phyloP scores from a whole-genome alignment of 2,888 invertebrate species.

The Leuctra nigra region DNA sequence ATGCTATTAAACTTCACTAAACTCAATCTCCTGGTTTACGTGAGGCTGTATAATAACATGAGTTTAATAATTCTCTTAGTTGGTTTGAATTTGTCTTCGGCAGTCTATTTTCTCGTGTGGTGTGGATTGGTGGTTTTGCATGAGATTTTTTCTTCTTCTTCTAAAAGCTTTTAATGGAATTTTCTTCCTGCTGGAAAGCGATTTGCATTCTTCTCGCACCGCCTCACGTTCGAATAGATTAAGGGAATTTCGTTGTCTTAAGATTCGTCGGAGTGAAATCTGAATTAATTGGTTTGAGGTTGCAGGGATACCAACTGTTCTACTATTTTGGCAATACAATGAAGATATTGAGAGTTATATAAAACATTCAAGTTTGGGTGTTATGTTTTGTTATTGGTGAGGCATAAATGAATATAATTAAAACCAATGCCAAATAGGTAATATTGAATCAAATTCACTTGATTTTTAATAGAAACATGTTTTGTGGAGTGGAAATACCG shows the following conservation, averaged over 20 bases:
- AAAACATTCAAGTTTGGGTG: no score
- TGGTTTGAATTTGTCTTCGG: background rate
- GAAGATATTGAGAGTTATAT: conserved; percentile 9
- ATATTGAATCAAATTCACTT: background rate
- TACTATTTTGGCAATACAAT: conserved; percentile 5
- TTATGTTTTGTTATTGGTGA: background rate
- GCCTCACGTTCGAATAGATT: background rate
- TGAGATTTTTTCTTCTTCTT: conserved; percentile 4
- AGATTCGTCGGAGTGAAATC: conserved; percentile 12
- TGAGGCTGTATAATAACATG: conserved; percentile 20
- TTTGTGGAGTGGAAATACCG: no score
- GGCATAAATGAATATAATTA: conserved; percentile 7
- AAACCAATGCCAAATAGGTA: background rate
- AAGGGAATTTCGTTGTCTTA: conserved; percentile 6
- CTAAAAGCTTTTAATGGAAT: conserved; percentile 14
- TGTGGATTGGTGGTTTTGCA: background rate
- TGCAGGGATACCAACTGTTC: background rate
- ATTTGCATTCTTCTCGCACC: conserved; percentile 16
- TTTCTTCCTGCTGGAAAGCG: conserved; percentile 6
- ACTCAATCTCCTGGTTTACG: conserved; percentile 17
- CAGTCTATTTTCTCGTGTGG: conserved; percentile 10
- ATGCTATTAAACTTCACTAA: conserved; percentile 23
- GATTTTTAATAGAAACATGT: no score
- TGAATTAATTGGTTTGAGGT: conserved; percentile 6
- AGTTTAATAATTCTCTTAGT: conserved; percentile 18